These are phyloP conservation scores for Hypolimnas misippus DNA, from an alignment of 2,888 invertebrate species.

Conservation along the genomic window DNA sequence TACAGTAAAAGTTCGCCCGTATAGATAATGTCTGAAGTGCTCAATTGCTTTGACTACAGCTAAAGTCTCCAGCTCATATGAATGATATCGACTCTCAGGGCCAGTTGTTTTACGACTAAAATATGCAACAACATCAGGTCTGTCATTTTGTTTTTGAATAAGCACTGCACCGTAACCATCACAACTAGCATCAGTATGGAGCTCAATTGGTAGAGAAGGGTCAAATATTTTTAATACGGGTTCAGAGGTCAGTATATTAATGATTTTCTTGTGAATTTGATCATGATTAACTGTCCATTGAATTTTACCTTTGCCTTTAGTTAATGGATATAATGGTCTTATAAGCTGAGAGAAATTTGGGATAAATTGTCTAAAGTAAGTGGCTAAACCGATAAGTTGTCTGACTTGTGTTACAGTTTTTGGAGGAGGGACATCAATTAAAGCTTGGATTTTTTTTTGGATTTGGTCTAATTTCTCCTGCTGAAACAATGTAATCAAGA, in stretches of 20 bases:
- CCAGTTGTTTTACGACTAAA: constrained; percentile 32
- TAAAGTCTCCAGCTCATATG: constrained; percentile 42
- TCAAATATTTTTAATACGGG: neutral
- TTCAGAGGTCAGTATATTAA: neutral
- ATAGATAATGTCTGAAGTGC: constrained; percentile 25
- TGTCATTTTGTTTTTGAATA: neutral
- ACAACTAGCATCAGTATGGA: neutral
- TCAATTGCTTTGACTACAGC: constrained; percentile 43
- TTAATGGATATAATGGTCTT: neutral
- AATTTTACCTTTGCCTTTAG: neutral
- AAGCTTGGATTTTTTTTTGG: too few species aligned
- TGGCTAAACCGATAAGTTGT: neutral
- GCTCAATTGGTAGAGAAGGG: neutral
- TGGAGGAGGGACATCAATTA: too few species aligned
- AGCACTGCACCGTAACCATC: neutral
- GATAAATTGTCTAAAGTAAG: too few species aligned
- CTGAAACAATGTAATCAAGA: neutral
- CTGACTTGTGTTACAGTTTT: neutral
- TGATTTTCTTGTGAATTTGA: neutral
- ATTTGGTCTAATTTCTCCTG: neutral
- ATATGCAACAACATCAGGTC: constrained; percentile 27
- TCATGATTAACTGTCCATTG: neutral
- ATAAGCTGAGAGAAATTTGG: too few species aligned
- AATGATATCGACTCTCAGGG: constrained; percentile 30
- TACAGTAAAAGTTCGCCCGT: constrained; percentile 28